Evolutionary conservation across 2,797 vertebrate species (phyloP), one percentile per base, ranked within the genome.

Genomic region (Ctenosaura bakeri): DNA sequence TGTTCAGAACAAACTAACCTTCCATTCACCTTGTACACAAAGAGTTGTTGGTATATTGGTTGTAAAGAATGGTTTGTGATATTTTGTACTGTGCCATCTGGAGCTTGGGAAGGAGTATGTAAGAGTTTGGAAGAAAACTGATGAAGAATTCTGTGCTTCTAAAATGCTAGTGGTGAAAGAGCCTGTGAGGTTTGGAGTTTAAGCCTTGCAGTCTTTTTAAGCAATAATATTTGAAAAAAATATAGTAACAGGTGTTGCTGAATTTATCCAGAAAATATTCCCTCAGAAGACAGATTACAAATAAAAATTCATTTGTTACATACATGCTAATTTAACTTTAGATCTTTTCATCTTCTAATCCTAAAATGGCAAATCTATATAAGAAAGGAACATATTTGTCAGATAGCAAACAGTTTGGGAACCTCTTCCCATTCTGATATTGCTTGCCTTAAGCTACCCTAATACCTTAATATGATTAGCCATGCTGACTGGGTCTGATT

Each of bases 131-230:
- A 18, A 88, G 32, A 69, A 80, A 69, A 35, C 46, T 54, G 32
- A 80, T 69, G 22, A 35, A 80, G 6, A 80, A 71, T 81, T 29
- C 64, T 54, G 20, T 69, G 50, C 16, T 56, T 32, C 29, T 69
- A 69, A 69, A 69, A 69, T 69, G 66, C 29, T 69, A 69, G 29
- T 69, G 66, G 29, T 22, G 59, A 62, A 62, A 62, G 4, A 22
- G 59, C 59, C 20, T 62, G 59, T 22, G 20, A 22, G 29, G 29
- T 69, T 69, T 69, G 32, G 29, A 50, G 46, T 81, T 13, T 29
- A 88, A 56, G 18, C 24, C n/a, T 71, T 88, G 18, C 29, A 80
- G 22, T 13, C 86, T 52, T 62, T 54, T 88, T 80, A 24, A 80
- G 8, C 46, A 26, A 64, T 10, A 69, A 22, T 4, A 54, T 10